Percentiles rank a stretch among this genome's conserved stretches.
These are phyloP conservation scores for Micronycteris hirsuta DNA, from an alignment of 2,113 vertebrate genomes.

Conservation along the genomic window DNA sequence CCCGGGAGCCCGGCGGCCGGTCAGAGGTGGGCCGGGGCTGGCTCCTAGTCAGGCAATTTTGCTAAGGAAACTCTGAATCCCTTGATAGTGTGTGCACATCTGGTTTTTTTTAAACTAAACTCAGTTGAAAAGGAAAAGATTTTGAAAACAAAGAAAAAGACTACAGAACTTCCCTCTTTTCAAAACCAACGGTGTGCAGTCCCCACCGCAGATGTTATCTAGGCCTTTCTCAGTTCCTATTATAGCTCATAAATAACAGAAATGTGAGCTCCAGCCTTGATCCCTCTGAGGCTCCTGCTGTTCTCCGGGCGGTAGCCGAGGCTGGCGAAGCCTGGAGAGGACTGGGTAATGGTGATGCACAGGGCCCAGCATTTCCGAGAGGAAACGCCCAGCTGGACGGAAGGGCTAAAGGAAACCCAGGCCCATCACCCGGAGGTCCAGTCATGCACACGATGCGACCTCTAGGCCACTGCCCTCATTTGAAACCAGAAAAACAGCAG, in stretches of 20 bases:
- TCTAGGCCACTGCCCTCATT: background rate
- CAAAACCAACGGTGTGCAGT: background rate
- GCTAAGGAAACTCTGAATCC: constrained; percentile 55
- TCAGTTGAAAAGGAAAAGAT: constrained; percentile 32
- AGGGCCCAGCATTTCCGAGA: background rate
- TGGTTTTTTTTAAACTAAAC: constrained; percentile 38
- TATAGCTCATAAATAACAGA: background rate
- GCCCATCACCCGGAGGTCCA: background rate
- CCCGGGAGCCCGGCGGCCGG: background rate
- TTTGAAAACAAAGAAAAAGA: constrained; percentile 24
- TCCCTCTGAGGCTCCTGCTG: background rate
- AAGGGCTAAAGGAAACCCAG: background rate
- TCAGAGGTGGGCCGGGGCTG: constrained; percentile 23
- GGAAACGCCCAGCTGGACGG: background rate
- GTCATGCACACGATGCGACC: background rate
- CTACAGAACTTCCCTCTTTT: constrained; percentile 39
- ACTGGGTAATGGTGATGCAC: background rate
- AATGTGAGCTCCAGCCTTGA: background rate
- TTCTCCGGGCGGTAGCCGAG: background rate
- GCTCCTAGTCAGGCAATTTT: constrained; percentile 41
- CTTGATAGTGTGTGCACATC: constrained; percentile 37
- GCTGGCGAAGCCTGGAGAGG: background rate
- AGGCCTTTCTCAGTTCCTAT: background rate
- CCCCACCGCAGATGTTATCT: background rate
- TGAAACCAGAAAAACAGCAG: constrained; percentile 28